Evolutionary conservation across 2,113 vertebrate genomes (phyloP), one percentile per base, ranked within the genome.

Genomic region (Hemibagrus wyckioides): DNA sequence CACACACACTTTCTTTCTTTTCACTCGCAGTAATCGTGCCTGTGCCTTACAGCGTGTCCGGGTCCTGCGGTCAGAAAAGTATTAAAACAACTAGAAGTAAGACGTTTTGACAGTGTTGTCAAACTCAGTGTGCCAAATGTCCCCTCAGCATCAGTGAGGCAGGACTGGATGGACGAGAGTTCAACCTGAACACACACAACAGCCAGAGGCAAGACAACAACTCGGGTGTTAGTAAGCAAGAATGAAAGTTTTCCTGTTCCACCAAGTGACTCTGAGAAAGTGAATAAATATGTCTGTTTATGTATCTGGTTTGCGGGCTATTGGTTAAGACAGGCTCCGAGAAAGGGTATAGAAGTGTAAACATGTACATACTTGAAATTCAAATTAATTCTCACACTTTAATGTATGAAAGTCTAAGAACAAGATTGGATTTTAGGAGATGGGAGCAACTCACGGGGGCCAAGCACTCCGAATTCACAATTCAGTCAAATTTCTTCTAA

Each of bases 31-130:
- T 28, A 39, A 75, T 80, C 33, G 67, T 44, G 25, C 44, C 33
- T 83, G 41, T 73, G 57, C 39, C 56, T 69, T 75, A 33, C 36
- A 1, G 25, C 56, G 33, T 52, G 86, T 84, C 65, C 50, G 30
- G 81, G 71, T 85, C 41, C 79, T 57, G 79, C 1, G 50, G 79
- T 82, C 83, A 39, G 63, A 87, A 69, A 59, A 54, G 75, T 41
- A 67, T 67, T 84, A 54, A 79, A 50, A 57, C 33, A 25, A 80
- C 4, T 25, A 71, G 86, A 19, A 67, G 81, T 77, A 77, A 87
- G 86, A 82, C 63, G 61, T 82, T 85, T 85, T 90, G 89, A 85
- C 50, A 83, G 69, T 33, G 79, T 63, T 90, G 86, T 87, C 83
- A 85, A 48, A 81, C 71, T 83, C 28, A 41, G 61, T 83, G 71